Evolutionary conservation across 2,888 invertebrate genomes (phyloP), one percentile per base, ranked within the genome.

Genomic region (Oscheius sp.): DNA sequence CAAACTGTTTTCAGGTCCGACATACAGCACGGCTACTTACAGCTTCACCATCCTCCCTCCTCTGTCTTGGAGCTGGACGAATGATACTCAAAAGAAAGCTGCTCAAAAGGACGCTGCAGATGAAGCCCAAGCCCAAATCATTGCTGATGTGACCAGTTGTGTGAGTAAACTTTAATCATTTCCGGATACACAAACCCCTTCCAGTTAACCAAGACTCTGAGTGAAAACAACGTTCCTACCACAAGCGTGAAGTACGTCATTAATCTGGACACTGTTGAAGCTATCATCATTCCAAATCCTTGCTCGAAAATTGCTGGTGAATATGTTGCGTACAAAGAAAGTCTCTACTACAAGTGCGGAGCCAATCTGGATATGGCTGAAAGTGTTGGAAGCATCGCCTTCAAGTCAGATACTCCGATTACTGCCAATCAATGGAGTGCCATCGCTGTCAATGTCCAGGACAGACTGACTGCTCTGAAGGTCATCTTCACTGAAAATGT

Each of bases 381-480:
- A 1, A 33, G 7, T n/a, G 9, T 9, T 10, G 68, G 68, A 37
- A 33, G 13, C n/a, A 68, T 68, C 35, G 33, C 11, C n/a, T 35
- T 68, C 11, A 53, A 21, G 3, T 53, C 68, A 2, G 55, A 10
- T n/a, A 68, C 68, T 5, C 65, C 65, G n/a, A 50, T 65, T 1
- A 33, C 29, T 33, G 55, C 51, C 33, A 37, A 55, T 13, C 68
- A 68, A 42, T 68, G 68, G 68, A 53, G 37, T 2, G 42, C 53
- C 1, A 37, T 68, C n/a, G 68, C 68, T 68, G 68, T 53, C 7
- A 68, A 55, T 9, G 68, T 68, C 2, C 68, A 68, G 55, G 55
- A 68, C 55, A 68, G 35, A 53, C 68, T 68, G 21, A 29, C n/a
- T 13, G 10, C 33, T 13, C 51, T 9, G 37, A 33, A 35, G 3